These are phyloP conservation scores for Mola mola DNA, from an alignment of 2,113 vertebrate species.

Conservation along the genomic window DNA sequence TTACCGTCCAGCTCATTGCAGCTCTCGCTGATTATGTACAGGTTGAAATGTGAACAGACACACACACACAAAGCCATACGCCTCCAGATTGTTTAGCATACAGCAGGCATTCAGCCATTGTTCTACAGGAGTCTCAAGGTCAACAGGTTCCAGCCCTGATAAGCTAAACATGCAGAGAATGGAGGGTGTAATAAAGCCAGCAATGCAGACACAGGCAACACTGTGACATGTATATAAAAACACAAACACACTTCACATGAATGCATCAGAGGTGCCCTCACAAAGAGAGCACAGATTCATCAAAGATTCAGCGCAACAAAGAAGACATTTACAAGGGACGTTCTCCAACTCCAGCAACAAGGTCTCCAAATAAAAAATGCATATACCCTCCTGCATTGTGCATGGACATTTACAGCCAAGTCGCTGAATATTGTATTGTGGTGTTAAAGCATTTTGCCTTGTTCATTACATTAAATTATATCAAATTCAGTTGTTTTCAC, in stretches of 20 bases:
- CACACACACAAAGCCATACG: constrained; percentile 20
- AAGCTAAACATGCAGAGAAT: constrained; percentile 54
- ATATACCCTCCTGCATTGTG: neutral
- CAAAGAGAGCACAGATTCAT: too few species aligned
- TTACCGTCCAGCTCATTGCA: constrained; percentile 27
- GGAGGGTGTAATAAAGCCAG: constrained; percentile 38
- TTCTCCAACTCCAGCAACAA: constrained; percentile 42
- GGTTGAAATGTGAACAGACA: constrained; percentile 13
- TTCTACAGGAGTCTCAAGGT: constrained; percentile 65
- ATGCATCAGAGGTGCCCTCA: neutral
- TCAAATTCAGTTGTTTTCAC: too few species aligned
- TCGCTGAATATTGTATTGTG: constrained; percentile 12
- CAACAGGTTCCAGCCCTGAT: constrained; percentile 65
- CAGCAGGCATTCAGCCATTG: constrained; percentile 59
- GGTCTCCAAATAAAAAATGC: constrained; percentile 46
- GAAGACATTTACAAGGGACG: constrained; percentile 29
- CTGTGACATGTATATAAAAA: neutral
- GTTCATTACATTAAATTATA: too few species aligned
- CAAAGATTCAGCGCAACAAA: constrained; percentile 26
- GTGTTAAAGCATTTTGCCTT: too few species aligned
- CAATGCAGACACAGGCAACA: constrained; percentile 7
- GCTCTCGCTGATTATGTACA: constrained; percentile 50
- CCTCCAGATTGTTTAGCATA: constrained; percentile 66
- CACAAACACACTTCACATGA: neutral
- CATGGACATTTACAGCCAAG: neutral